phyloP scores from a whole-genome alignment of 2,888 invertebrate genomes.

The Epicampocera succincta region DNA sequence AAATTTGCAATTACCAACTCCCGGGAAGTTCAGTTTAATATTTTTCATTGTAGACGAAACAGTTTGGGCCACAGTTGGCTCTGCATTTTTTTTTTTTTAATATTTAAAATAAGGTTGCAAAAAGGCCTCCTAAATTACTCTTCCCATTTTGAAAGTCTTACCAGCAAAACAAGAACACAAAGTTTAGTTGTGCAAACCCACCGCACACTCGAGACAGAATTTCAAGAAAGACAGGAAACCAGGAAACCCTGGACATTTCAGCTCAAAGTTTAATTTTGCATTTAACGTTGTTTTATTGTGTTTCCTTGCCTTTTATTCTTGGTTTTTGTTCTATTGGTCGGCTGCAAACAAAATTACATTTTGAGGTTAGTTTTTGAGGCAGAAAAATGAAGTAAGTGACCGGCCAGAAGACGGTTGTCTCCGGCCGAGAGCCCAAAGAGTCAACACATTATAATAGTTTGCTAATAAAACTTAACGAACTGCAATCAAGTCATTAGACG shows the following conservation, averaged over 20 bases:
- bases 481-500: conserved; percentile 60
- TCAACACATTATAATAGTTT: conserved; percentile 35
- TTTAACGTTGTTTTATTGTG: conserved; percentile 11
- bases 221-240: too few relatives aligned
- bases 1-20: too few relatives aligned
- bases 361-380: conserved; percentile 53
- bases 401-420: neutral
- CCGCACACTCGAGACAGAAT: too few relatives aligned
- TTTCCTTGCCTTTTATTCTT: neutral
- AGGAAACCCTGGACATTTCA: neutral
- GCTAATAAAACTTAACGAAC: conserved; percentile 65
- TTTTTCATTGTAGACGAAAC: too few relatives aligned
- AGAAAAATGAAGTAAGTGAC: conserved; percentile 8
- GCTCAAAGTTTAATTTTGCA: conserved; percentile 17
- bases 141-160: too few relatives aligned
- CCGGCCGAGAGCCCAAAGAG: conserved; percentile 9
- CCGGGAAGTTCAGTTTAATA: too few relatives aligned
- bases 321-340: conserved; percentile 9
- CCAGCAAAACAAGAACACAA: too few relatives aligned
- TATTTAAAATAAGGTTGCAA: too few relatives aligned
- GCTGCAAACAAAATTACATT: conserved; percentile 48
- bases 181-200: too few relatives aligned
- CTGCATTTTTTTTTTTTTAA: too few relatives aligned
- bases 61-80: too few relatives aligned
- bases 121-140: too few relatives aligned